Evolutionary conservation across 2,113 vertebrate genomes (phyloP).

Genomic region (Hyla sarda): DNA sequence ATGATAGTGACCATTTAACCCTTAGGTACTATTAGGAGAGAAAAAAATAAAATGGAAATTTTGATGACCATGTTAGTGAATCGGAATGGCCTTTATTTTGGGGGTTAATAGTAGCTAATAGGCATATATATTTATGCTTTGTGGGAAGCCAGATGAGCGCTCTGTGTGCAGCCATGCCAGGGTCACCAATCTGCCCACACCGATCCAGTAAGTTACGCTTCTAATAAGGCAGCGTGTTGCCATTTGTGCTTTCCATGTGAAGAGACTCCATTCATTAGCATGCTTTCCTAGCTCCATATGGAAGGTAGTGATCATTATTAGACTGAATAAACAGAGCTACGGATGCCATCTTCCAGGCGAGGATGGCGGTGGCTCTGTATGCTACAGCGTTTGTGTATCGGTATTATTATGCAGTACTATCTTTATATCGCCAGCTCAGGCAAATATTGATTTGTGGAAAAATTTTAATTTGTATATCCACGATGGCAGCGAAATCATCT

Average conservation of each 20-base stretch:
- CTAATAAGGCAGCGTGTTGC: slow-evolving; percentile 48
- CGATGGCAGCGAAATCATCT: too few relatives aligned
- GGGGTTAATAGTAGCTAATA: background rate
- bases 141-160: background rate
- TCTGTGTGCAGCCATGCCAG: slow-evolving; percentile 43
- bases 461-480: background rate
- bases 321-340: slow-evolving; percentile 54
- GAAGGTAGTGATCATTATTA: slow-evolving; percentile 54
- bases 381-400: slow-evolving; percentile 28
- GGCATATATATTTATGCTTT: background rate
- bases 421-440: background rate
- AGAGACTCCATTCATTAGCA: slow-evolving; percentile 48
- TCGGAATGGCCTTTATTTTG: too few relatives aligned
- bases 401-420: slow-evolving; percentile 39
- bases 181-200: slow-evolving; percentile 28
- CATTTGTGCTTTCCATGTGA: slow-evolving; percentile 49
- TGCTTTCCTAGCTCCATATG: slow-evolving; percentile 55
- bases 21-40: too few relatives aligned
- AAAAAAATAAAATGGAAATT: background rate
- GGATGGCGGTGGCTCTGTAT: slow-evolving; percentile 8
- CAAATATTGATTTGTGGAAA: slow-evolving; percentile 24
- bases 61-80: background rate
- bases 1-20: too few relatives aligned
- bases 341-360: slow-evolving; percentile 3
- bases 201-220: background rate